Conservation (phyloP, 2,888 invertebrate species). For the Netelia inedita region DNA sequence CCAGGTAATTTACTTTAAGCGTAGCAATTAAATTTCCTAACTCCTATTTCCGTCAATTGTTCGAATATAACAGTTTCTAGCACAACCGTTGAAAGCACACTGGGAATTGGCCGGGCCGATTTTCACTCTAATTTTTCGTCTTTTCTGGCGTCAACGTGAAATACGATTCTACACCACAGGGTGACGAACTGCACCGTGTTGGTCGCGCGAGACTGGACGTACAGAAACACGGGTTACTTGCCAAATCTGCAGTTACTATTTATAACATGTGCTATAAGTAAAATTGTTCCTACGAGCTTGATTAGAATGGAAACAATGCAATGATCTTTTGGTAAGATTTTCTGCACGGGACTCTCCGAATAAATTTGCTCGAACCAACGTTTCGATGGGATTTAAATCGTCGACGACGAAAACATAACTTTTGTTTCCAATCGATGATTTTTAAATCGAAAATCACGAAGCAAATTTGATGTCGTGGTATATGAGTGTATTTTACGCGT, state of each 20-base stretch:
- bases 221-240: constrained; percentile 44
- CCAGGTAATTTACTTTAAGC: background rate
- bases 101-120: background rate
- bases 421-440: background rate
- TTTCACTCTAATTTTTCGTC: background rate
- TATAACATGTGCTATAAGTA: constrained; percentile 37
- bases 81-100: background rate
- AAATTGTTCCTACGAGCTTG: constrained; percentile 30
- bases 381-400: constrained; percentile 31
- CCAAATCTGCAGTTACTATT: constrained; percentile 64
- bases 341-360: background rate
- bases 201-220: constrained; percentile 57
- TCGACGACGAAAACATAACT: background rate
- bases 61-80: background rate
- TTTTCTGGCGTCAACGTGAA: constrained; percentile 50
- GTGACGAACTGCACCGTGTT: constrained; percentile 65
- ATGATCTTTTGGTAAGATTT: background rate
- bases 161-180: constrained; percentile 58
- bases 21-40: background rate
- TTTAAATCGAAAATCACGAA: constrained; percentile 33
- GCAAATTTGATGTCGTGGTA: background rate
- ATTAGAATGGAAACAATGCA: constrained; percentile 47
- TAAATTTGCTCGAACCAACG: background rate
- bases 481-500: background rate
- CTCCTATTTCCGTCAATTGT: background rate